phyloP scores from a whole-genome alignment of 2,797 vertebrate genomes.

The Mionectes olivaceus region DNA sequence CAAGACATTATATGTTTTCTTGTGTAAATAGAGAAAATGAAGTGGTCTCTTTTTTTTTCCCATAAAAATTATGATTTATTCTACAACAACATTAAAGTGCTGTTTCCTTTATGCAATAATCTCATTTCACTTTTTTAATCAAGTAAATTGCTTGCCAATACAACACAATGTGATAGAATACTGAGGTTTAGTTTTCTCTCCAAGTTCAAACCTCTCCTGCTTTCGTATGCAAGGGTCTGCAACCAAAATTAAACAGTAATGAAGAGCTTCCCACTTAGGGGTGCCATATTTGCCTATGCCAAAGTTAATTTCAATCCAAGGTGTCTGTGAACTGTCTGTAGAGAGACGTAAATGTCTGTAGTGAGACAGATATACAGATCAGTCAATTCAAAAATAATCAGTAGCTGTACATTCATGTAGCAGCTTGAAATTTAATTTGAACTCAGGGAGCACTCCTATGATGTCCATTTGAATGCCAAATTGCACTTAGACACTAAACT shows the following conservation, averaged over 20 bases:
- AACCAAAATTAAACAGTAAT: background rate
- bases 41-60: background rate
- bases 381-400: background rate
- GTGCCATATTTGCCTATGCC: background rate
- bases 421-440: background rate
- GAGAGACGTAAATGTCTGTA: background rate
- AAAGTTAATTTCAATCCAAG: background rate
- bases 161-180: background rate
- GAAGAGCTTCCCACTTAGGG: background rate
- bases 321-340: background rate
- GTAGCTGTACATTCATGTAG: background rate
- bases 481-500: background rate
- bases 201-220: background rate
- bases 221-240: background rate
- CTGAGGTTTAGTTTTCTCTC: background rate
- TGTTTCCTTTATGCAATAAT: constrained; percentile 23
- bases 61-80: constrained; percentile 54
- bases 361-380: background rate
- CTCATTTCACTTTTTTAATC: background rate
- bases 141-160: background rate
- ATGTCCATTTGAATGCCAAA: background rate
- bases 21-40: constrained; percentile 70
- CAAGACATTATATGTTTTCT: constrained; percentile 73
- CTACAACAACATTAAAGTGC: background rate
- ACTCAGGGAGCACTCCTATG: background rate